These are phyloP conservation scores for Myotis davidii DNA, from an alignment of 2,113 vertebrate species.

Conservation along the genomic window DNA sequence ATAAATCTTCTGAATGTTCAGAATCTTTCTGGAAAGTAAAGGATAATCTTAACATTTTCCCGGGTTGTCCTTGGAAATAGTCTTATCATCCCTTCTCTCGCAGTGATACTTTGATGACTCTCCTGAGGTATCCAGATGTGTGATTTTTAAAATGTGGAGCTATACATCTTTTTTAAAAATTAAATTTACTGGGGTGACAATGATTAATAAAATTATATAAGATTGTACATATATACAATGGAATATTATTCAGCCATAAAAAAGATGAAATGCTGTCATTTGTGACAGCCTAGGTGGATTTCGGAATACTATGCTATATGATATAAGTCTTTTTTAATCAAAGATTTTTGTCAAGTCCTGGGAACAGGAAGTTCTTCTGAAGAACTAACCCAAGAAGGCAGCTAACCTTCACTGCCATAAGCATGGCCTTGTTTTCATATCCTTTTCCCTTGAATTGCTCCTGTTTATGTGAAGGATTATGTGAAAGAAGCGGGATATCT, in stretches of 20 bases:
- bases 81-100: neutral
- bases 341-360: neutral
- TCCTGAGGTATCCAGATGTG: neutral
- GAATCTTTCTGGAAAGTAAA: constrained; percentile 11
- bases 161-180: neutral
- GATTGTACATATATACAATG: neutral
- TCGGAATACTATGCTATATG: neutral
- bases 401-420: neutral
- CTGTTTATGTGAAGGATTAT: neutral
- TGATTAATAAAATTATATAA: neutral
- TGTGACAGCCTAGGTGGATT: neutral
- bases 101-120: neutral
- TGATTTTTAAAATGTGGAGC: neutral
- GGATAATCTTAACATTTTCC: neutral
- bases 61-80: neutral
- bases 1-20: neutral
- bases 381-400: neutral
- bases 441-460: neutral
- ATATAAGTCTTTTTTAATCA: neutral
- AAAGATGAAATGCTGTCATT: neutral
- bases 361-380: neutral
- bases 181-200: neutral
- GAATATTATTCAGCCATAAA: neutral
- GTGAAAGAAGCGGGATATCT: neutral
- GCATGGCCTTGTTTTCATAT: neutral